Conservation (phyloP, 2,797 vertebrate species). For the Spheniscus humboldti region DNA sequence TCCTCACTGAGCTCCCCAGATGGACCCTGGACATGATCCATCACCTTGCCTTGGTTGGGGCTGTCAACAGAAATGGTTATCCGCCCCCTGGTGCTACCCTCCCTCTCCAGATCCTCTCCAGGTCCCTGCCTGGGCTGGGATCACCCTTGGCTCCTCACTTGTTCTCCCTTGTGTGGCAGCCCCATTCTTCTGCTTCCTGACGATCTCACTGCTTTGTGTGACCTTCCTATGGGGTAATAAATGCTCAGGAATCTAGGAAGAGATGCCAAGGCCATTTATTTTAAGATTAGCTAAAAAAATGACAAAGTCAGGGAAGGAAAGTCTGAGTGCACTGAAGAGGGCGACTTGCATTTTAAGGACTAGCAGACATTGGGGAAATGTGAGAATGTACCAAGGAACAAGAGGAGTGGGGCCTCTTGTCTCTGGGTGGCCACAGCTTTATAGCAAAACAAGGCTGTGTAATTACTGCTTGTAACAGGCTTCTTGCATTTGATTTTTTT, state of each 20-base stretch:
- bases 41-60: background rate
- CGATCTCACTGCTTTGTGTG: background rate
- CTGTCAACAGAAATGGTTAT: background rate
- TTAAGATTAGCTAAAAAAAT: background rate
- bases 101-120: background rate
- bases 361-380: background rate
- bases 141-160: background rate
- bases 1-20: background rate
- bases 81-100: background rate
- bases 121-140: fast-evolving
- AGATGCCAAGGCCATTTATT: conserved; percentile 12
- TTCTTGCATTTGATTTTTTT: background rate
- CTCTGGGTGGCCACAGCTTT: background rate
- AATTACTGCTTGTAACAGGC: background rate
- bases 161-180: background rate
- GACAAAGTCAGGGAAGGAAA: background rate
- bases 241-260: conserved; percentile 45
- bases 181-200: background rate
- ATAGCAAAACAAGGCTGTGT: background rate
- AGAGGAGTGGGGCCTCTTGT: background rate
- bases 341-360: background rate
- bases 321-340: background rate
- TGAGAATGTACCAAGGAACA: background rate
- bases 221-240: conserved; percentile 68
- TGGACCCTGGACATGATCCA: background rate